phyloP scores from a whole-genome alignment of 2,888 invertebrate species.

The Andrena camellia region DNA sequence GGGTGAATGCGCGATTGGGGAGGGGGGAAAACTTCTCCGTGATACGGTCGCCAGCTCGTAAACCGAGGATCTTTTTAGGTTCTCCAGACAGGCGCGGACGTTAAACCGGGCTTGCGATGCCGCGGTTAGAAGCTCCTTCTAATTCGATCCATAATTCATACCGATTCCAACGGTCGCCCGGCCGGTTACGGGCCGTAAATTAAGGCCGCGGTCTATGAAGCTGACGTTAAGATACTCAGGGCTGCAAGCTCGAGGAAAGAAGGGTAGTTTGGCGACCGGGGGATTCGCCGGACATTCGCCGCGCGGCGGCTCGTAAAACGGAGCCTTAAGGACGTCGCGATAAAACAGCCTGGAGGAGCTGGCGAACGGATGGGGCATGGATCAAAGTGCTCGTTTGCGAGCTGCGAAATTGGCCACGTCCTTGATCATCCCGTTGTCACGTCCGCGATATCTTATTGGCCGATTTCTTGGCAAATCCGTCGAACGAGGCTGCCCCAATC shows the following conservation, averaged over 20 bases:
- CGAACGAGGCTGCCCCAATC: not conserved
- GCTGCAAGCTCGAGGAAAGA: not conserved
- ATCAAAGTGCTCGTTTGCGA: slow-evolving; percentile 7
- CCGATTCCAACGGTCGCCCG: slow-evolving; percentile 66
- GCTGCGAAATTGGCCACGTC: slow-evolving; percentile 33
- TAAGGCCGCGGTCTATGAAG: slow-evolving; percentile 73
- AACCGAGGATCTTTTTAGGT: slow-evolving; percentile 39
- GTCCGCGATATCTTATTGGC: slow-evolving; percentile 6
- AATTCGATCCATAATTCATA: slow-evolving; percentile 80
- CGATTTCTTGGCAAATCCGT: slow-evolving; percentile 17
- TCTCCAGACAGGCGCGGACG: not conserved
- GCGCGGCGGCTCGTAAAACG: slow-evolving; percentile 37
- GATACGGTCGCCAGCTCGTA: slow-evolving; percentile 32
- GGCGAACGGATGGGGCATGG: not conserved
- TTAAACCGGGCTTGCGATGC: slow-evolving; percentile 23
- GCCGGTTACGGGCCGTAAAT: slow-evolving; percentile 70
- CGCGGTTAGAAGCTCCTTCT: slow-evolving; percentile 32
- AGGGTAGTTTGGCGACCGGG: not conserved
- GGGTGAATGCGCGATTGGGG: too few species aligned
- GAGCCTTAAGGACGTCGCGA: slow-evolving; percentile 37
- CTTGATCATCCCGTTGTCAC: slow-evolving; percentile 17
- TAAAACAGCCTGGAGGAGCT: slow-evolving; percentile 11
- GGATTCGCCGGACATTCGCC: slow-evolving; percentile 2
- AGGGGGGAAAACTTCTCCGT: not conserved
- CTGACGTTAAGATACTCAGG: slow-evolving; percentile 39